phyloP scores from a whole-genome alignment of 2,113 vertebrate species.

The Poeciliopsis prolifica region DNA sequence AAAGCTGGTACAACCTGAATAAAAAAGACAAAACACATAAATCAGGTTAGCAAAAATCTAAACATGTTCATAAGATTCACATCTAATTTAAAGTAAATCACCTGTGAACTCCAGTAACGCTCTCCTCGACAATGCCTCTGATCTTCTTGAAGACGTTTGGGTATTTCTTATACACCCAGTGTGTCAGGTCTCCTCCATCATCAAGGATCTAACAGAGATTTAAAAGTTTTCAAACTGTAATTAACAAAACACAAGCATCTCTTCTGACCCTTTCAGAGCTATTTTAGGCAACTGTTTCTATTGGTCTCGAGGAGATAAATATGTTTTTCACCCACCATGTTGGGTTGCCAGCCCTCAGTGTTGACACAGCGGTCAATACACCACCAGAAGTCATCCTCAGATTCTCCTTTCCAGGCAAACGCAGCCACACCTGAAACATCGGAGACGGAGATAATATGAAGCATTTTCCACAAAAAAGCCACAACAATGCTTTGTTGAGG shows the following conservation, averaged over 20 bases:
- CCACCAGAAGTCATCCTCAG: slow-evolving; percentile 99
- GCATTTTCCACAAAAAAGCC: background rate
- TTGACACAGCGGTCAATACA: slow-evolving; percentile 96
- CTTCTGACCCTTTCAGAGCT: background rate
- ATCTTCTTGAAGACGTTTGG: slow-evolving; percentile 97
- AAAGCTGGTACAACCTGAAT: slow-evolving; percentile 93
- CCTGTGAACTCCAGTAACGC: slow-evolving; percentile 98
- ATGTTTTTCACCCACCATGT: slow-evolving; percentile 85
- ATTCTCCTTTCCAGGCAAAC: slow-evolving; percentile 99
- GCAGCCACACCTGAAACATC: slow-evolving; percentile 89
- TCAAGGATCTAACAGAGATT: slow-evolving; percentile 88
- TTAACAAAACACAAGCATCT: background rate
- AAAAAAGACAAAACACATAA: background rate
- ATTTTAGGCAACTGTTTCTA: background rate
- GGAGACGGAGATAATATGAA: background rate
- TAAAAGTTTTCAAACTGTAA: background rate
- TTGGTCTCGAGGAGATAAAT: background rate
- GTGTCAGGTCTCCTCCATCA: slow-evolving; percentile 98
- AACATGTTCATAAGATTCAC: background rate
- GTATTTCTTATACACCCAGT: slow-evolving; percentile 99
- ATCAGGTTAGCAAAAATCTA: background rate
- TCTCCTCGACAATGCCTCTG: slow-evolving; percentile 98
- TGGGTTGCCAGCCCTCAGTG: slow-evolving; percentile 93
- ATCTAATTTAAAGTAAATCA: slow-evolving; percentile 10
- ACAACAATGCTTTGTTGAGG: background rate